A percentile compares a stretch with the other conserved stretches of the same genome.
These are phyloP conservation scores for Heterodera filipjevi DNA, from an alignment of 2,888 invertebrate genomes.

Conservation along the genomic window DNA sequence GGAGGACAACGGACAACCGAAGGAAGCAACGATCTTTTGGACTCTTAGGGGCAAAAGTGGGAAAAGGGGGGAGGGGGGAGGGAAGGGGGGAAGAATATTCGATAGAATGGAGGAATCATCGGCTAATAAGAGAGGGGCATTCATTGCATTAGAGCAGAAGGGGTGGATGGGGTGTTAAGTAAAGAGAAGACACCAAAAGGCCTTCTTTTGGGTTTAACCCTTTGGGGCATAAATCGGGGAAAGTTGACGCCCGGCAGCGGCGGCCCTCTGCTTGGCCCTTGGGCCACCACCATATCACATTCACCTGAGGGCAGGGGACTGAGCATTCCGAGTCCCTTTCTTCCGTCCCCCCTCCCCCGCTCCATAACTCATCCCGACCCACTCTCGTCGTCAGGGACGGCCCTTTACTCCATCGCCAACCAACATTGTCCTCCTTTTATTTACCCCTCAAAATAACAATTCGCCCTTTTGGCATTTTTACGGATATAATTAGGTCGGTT, in stretches of 20 bases:
- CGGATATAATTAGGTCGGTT: too few species aligned
- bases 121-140: too few species aligned
- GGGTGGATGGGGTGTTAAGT: not conserved
- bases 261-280: not conserved
- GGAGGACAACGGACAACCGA: too few species aligned
- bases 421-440: not conserved
- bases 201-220: not conserved
- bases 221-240: not conserved
- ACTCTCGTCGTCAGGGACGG: conserved; percentile 5
- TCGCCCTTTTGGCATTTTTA: not conserved
- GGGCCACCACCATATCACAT: not conserved
- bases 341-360: not conserved
- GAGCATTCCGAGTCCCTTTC: too few species aligned
- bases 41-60: too few species aligned
- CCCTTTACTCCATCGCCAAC: not conserved
- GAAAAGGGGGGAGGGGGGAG: too few species aligned
- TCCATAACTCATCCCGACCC: not conserved
- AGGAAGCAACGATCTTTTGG: too few species aligned
- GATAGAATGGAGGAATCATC: not conserved
- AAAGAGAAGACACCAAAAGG: not conserved
- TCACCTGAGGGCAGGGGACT: not conserved
- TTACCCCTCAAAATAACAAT: not conserved
- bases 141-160: not conserved
- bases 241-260: not conserved
- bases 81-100: not conserved